Evolutionary conservation across 2,797 vertebrate species (phyloP).

Genomic region (Nannoperca australis): DNA sequence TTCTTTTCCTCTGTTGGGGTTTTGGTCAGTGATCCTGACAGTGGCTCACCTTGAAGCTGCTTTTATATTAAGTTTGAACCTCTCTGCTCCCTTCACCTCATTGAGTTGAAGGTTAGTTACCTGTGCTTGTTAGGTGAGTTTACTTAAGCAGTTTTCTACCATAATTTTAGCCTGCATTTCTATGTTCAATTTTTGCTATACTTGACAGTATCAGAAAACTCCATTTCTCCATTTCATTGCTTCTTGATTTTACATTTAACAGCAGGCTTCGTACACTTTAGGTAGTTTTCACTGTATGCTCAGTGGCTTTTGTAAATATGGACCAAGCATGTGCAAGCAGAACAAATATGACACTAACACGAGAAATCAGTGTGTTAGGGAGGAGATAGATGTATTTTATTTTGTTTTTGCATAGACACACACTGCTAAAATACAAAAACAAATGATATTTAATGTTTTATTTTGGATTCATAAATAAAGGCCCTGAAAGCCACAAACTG

Average conservation of each 20-base stretch:
- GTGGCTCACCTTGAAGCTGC: constrained; percentile 8
- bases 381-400: neutral
- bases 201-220: too few species aligned
- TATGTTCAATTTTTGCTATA: too few species aligned
- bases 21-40: constrained; percentile 27
- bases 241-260: constrained; percentile 8
- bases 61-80: constrained; percentile 42
- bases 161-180: neutral
- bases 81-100: constrained; percentile 22
- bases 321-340: constrained; percentile 2
- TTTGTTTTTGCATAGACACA: neutral
- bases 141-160: neutral
- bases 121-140: constrained; percentile 36
- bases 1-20: constrained; percentile 12
- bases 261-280: constrained; percentile 21
- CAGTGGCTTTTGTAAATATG: constrained; percentile 15
- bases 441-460: constrained; percentile 3
- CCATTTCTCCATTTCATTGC: too few species aligned
- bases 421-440: neutral
- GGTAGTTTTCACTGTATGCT: constrained; percentile 7
- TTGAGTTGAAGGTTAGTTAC: constrained; percentile 29
- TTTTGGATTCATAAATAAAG: constrained; percentile 13
- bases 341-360: constrained; percentile 3
- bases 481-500: constrained; percentile 9
- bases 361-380: neutral